A percentile compares a stretch with the other conserved stretches of the same genome.
Conservation (phyloP, 2,797 vertebrate species). For the Synanceia verrucosa region DNA sequence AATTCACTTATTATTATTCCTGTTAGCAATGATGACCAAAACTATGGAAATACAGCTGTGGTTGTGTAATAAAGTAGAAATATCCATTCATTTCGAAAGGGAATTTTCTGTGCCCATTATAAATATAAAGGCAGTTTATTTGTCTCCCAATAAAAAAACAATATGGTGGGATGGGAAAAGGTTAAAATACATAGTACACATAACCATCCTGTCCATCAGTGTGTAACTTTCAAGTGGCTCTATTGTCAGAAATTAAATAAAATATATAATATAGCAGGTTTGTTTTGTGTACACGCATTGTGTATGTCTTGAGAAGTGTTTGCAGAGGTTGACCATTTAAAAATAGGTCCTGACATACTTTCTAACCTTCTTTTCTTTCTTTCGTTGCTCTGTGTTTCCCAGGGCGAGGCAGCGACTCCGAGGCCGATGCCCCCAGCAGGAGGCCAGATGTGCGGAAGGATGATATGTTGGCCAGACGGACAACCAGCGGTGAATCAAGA, state of each 20-base stretch:
- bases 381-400: conserved; percentile 16
- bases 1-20: not conserved
- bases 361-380: conserved; percentile 7
- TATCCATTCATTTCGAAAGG: not conserved
- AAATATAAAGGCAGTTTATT: too few species aligned
- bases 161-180: not conserved
- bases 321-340: conserved; percentile 3
- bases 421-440: conserved; percentile 88
- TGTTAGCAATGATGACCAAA: not conserved
- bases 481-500: conserved; percentile 89
- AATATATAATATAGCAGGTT: too few species aligned
- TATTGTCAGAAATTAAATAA: too few species aligned
- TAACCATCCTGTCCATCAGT: not conserved
- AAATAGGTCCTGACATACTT: conserved; percentile 3
- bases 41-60: not conserved
- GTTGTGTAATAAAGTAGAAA: not conserved
- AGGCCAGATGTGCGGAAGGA: conserved; percentile 96
- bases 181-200: not conserved
- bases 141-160: not conserved
- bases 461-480: conserved; percentile 94
- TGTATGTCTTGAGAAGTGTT: not conserved
- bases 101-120: not conserved
- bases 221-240: too few species aligned
- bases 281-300: too few species aligned
- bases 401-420: conserved; percentile 94